Conservation (phyloP, 2,113 vertebrate genomes). For the Thunnus maccoyii region DNA sequence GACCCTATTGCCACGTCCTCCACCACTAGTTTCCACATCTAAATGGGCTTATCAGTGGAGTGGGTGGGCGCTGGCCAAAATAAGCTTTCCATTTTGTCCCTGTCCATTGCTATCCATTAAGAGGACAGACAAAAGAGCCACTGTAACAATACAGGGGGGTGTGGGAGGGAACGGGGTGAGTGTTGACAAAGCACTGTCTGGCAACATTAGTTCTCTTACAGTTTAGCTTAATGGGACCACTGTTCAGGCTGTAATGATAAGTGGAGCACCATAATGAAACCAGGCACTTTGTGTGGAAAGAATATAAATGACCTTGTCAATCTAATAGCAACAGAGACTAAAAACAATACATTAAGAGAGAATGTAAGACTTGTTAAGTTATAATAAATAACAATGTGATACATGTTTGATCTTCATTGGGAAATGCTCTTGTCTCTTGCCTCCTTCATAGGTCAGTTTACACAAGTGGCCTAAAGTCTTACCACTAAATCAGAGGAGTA, state of each 20-base stretch:
- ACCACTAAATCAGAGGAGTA: no score
- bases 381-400: constrained; percentile 12
- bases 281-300: constrained; percentile 16
- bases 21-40: constrained; percentile 24
- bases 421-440: background rate
- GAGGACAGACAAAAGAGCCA: constrained; percentile 9
- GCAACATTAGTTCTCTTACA: constrained; percentile 39
- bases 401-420: background rate
- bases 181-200: constrained; percentile 31
- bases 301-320: constrained; percentile 47
- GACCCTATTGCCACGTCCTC: constrained; percentile 19
- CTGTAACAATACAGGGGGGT: constrained; percentile 14
- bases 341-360: constrained; percentile 11
- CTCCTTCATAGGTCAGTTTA: background rate
- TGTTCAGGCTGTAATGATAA: constrained; percentile 38
- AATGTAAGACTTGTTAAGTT: constrained; percentile 17
- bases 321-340: constrained; percentile 11
- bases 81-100: constrained; percentile 31
- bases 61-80: constrained; percentile 31
- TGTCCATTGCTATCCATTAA: constrained; percentile 37
- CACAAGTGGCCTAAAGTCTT: no score
- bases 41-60: constrained; percentile 51
- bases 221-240: constrained; percentile 54
- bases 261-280: constrained; percentile 35
- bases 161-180: constrained; percentile 22